phyloP scores from a whole-genome alignment of 1,140 invertebrate genomes.

The Marisa cornuarietis region DNA sequence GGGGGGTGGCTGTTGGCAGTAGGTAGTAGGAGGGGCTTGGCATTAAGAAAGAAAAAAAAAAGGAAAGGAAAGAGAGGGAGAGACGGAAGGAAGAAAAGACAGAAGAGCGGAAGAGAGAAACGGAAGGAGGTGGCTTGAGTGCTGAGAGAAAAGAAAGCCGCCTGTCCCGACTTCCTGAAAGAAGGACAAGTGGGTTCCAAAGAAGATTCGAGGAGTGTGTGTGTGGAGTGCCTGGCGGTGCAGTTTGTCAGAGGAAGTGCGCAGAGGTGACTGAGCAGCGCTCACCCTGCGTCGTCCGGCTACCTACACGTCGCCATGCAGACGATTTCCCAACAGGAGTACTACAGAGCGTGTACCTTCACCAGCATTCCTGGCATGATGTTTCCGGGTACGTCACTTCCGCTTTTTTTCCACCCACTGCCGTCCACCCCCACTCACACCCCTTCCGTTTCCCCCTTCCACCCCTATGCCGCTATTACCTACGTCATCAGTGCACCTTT shows the following conservation, averaged over 20 bases:
- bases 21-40: constrained; percentile 7
- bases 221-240: neutral
- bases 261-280: neutral
- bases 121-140: neutral
- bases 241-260: neutral
- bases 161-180: neutral
- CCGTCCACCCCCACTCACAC: too few species aligned
- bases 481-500: too few species aligned
- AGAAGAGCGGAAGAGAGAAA: neutral
- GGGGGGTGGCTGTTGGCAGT: constrained; percentile 1
- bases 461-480: too few species aligned
- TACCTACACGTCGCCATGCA: constrained; percentile 30
- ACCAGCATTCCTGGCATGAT: constrained; percentile 35
- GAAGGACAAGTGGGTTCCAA: neutral
- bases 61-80: neutral
- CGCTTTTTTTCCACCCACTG: neutral
- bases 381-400: constrained; percentile 38
- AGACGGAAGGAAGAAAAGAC: constrained; percentile 17
- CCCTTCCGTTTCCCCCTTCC: too few species aligned
- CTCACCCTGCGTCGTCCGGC: neutral
- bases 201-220: neutral
- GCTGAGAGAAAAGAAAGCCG: neutral
- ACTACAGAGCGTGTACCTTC: constrained; percentile 43
- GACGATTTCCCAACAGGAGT: constrained; percentile 42
- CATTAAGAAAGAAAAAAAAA: constrained; percentile 5